These are phyloP conservation scores for Cosmopolites sordidus DNA, from an alignment of 2,888 invertebrate species.

Conservation along the genomic window DNA sequence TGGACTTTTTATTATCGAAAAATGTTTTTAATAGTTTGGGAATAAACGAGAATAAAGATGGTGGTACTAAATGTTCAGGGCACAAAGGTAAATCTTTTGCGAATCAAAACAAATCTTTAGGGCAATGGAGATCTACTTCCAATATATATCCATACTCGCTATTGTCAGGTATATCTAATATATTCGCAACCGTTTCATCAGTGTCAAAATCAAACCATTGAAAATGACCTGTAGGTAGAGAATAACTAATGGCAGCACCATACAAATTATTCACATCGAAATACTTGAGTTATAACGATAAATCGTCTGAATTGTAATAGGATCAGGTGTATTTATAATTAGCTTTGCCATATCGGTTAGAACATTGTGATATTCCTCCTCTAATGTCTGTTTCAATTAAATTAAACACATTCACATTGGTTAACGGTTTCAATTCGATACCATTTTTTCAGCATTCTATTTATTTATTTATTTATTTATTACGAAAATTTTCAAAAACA, in stretches of 20 bases:
- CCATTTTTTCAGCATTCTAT: slow-evolving; percentile 17
- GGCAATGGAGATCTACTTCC: too few species aligned
- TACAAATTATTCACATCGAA: slow-evolving; percentile 38
- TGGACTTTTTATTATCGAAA: too few species aligned
- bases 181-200: slow-evolving; percentile 7
- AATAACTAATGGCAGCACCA: slow-evolving; percentile 32
- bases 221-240: slow-evolving; percentile 36
- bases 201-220: slow-evolving; percentile 26
- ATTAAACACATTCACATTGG: slow-evolving; percentile 39
- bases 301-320: slow-evolving; percentile 31
- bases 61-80: too few species aligned
- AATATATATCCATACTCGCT: too few species aligned
- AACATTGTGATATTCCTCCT: slow-evolving; percentile 38
- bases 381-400: slow-evolving; percentile 38
- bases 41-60: too few species aligned
- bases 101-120: too few species aligned
- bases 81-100: too few species aligned
- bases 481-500: slow-evolving; percentile 27
- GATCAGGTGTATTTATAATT: slow-evolving; percentile 41
- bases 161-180: background rate
- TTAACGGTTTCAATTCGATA: slow-evolving; percentile 37
- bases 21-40: too few species aligned
- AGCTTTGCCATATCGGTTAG: slow-evolving; percentile 34
- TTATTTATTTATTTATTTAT: too few species aligned
- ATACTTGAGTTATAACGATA: slow-evolving; percentile 33